Evolutionary conservation across 30 jellyfish, hydroid and myxozoan species (phyloP).

Genomic region (Aurelia sp.): DNA sequence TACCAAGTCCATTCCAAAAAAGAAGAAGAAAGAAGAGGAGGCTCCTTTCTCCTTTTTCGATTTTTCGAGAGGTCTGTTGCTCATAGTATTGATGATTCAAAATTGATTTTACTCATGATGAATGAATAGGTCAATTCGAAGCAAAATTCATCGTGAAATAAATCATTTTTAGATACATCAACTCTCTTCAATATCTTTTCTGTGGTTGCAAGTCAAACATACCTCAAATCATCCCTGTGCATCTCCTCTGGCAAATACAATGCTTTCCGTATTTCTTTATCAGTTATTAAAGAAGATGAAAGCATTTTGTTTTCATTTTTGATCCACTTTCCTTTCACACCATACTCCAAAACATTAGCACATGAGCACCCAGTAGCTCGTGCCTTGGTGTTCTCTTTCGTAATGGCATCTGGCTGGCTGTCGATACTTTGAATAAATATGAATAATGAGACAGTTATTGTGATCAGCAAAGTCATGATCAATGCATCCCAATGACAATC

Average conservation of each 20-base stretch:
- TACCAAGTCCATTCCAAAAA: no score
- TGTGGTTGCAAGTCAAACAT: not conserved
- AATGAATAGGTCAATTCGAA: no score
- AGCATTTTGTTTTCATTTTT: not conserved
- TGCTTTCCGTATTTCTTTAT: constrained; percentile 18
- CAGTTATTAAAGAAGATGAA: not conserved
- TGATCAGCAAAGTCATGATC: not conserved
- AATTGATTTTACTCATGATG: no score
- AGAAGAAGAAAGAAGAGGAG: no score
- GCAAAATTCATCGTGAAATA: no score
- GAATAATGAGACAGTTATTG: not conserved
- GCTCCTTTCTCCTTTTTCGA: no score
- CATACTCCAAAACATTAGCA: constrained; percentile 19
- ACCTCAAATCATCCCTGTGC: constrained; percentile 54
- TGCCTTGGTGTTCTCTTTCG: not conserved
- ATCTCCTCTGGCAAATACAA: constrained; percentile 17
- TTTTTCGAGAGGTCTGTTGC: no score
- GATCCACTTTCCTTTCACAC: constrained; percentile 40
- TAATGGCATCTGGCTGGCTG: not conserved
- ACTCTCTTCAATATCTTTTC: no score
- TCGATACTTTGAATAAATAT: not conserved
- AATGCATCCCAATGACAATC: not conserved
- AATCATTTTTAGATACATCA: no score
- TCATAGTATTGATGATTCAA: no score
- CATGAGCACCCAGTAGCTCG: constrained; percentile 5